phyloP scores from a whole-genome alignment of 2,797 vertebrate species.

The Typhlichthys eigenmanni region DNA sequence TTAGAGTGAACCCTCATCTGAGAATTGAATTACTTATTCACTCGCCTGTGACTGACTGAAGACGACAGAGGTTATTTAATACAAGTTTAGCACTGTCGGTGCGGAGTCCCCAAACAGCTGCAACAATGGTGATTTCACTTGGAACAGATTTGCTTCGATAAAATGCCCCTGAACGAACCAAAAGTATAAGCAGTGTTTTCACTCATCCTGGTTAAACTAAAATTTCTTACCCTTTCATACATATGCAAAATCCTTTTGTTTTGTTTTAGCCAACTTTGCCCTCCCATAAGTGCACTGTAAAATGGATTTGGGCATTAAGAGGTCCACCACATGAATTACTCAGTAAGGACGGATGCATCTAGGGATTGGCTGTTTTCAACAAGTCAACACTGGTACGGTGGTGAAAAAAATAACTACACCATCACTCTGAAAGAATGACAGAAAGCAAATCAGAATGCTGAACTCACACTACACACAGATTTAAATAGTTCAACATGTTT shows the following conservation, averaged over 20 bases:
- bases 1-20: conserved; percentile 36
- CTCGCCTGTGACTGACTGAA: conserved; percentile 14
- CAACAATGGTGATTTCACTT: background rate
- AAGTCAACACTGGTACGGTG: conserved; percentile 31
- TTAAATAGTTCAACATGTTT: conserved; percentile 56
- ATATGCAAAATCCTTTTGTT: conserved; percentile 74
- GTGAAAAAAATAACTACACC: conserved; percentile 24
- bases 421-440: conserved; percentile 38
- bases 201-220: conserved; percentile 30
- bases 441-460: conserved; percentile 36
- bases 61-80: conserved; percentile 36
- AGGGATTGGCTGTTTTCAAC: conserved; percentile 41
- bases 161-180: conserved; percentile 28
- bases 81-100: conserved; percentile 5
- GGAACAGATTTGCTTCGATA: conserved; percentile 20
- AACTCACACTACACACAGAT: conserved; percentile 50
- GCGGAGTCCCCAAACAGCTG: conserved; percentile 2
- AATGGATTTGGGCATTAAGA: conserved; percentile 67
- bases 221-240: conserved; percentile 62
- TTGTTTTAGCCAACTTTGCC: conserved; percentile 34
- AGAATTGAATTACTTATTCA: conserved; percentile 28
- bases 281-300: conserved; percentile 59
- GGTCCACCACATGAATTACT: conserved; percentile 71
- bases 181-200: conserved; percentile 35
- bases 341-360: conserved; percentile 30